Percentiles rank a stretch among this genome's conserved stretches.
phyloP scores from a whole-genome alignment of 2,888 invertebrate genomes.

The Hydrotaea diabolus region DNA sequence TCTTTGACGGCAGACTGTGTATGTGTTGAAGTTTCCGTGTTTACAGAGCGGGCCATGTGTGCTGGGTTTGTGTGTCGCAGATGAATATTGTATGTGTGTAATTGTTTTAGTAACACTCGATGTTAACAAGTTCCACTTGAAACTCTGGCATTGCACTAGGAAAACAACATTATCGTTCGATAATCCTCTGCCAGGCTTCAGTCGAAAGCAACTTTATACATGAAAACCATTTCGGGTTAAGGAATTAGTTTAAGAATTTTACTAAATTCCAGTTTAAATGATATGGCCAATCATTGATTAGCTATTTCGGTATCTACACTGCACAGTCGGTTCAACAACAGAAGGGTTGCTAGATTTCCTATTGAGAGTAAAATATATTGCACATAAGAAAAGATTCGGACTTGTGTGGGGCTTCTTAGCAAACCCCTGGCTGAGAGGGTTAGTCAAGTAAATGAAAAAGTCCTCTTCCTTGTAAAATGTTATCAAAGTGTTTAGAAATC shows the following conservation, averaged over 20 bases:
- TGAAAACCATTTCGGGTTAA: neutral
- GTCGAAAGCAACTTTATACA: conserved; percentile 3
- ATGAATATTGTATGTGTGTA: conserved; percentile 28
- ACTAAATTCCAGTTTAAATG: neutral
- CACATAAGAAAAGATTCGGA: too few species aligned
- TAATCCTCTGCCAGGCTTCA: neutral
- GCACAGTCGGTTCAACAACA: too few species aligned
- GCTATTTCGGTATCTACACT: neutral
- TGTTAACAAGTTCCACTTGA: conserved; percentile 34
- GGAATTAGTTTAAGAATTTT: conserved; percentile 1
- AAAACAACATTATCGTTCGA: conserved; percentile 11
- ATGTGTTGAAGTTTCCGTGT: conserved; percentile 42
- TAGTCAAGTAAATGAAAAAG: too few species aligned
- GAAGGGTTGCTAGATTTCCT: too few species aligned
- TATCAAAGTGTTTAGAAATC: too few species aligned
- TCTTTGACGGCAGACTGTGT: neutral
- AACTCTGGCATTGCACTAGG: neutral
- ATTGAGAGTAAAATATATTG: too few species aligned
- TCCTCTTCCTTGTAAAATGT: too few species aligned
- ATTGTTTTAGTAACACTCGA: conserved; percentile 32
- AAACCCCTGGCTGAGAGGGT: too few species aligned
- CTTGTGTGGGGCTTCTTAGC: too few species aligned
- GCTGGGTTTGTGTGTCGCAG: conserved; percentile 16
- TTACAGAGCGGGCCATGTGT: conserved; percentile 33
- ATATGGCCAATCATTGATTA: neutral